Conservation (phyloP, 64 coral and sea anemone species). For the Montipora capricornis region DNA sequence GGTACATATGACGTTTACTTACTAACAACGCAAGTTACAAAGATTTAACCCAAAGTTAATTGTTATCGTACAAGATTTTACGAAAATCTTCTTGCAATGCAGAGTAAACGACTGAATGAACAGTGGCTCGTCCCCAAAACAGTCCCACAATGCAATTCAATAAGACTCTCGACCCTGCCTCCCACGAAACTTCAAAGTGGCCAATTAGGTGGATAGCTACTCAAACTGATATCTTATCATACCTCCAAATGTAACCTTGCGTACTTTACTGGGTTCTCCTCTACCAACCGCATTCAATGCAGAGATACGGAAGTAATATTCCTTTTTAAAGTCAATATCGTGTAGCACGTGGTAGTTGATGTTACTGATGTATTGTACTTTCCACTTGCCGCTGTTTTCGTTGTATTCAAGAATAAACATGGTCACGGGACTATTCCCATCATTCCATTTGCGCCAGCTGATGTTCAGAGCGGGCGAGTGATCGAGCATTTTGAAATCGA, state of each 20-base stretch:
- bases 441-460: conserved; percentile 37
- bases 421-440: conserved; percentile 67
- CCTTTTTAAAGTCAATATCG: conserved; percentile 50
- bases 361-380: conserved; percentile 36
- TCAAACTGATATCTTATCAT: neutral
- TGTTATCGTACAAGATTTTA: no score
- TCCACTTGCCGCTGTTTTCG: conserved; percentile 20
- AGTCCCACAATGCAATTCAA: no score
- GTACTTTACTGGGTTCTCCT: conserved; percentile 34
- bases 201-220: no score
- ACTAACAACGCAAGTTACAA: no score
- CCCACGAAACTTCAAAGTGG: no score
- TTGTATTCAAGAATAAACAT: conserved; percentile 78
- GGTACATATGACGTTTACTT: no score
- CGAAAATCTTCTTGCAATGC: no score
- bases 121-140: no score
- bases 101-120: no score
- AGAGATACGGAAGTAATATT: conserved; percentile 68
- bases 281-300: conserved; percentile 57
- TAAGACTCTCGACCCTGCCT: no score
- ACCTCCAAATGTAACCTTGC: conserved; percentile 49
- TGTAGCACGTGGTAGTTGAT: conserved; percentile 45
- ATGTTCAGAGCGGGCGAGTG: conserved; percentile 48
- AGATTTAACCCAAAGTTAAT: no score
- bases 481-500: conserved; percentile 20